These are phyloP conservation scores for Rhegmatorhina hoffmannsi DNA, from an alignment of 2,113 vertebrate genomes.

Conservation along the genomic window DNA sequence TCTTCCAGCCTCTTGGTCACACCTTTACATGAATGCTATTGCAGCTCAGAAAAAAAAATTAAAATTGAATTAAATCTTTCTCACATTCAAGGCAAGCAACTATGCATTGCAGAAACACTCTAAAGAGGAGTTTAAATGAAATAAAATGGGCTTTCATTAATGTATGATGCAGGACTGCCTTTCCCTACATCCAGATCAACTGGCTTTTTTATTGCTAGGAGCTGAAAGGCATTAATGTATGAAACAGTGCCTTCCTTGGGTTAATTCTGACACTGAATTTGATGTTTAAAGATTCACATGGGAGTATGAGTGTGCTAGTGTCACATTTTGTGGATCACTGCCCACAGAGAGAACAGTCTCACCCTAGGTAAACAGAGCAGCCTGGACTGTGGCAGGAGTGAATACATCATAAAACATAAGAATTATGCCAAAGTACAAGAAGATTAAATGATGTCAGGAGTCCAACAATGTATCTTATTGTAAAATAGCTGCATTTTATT, in stretches of 20 bases:
- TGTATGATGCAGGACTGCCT: not conserved
- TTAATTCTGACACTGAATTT: not conserved
- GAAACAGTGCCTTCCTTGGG: not conserved
- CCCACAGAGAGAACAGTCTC: not conserved
- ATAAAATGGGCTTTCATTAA: slow-evolving; percentile 2
- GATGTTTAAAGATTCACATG: not conserved
- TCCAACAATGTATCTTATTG: not conserved
- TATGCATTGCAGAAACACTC: not conserved
- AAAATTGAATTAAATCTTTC: not conserved
- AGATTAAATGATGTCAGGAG: not conserved
- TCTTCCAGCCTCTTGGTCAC: not conserved
- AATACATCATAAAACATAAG: not conserved
- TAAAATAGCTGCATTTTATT: not conserved
- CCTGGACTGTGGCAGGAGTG: not conserved
- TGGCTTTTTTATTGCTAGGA: not conserved
- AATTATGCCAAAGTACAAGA: not conserved
- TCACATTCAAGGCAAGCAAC: not conserved
- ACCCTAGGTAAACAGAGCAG: not conserved
- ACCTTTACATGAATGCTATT: not conserved
- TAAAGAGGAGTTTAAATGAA: not conserved
- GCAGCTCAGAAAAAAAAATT: not conserved
- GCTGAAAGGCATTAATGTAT: not conserved
- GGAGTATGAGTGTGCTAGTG: not conserved
- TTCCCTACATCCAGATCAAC: not conserved
- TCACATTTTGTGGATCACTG: not conserved